phyloP scores from a whole-genome alignment of 1,140 invertebrate genomes.

The Drusus annulatus region DNA sequence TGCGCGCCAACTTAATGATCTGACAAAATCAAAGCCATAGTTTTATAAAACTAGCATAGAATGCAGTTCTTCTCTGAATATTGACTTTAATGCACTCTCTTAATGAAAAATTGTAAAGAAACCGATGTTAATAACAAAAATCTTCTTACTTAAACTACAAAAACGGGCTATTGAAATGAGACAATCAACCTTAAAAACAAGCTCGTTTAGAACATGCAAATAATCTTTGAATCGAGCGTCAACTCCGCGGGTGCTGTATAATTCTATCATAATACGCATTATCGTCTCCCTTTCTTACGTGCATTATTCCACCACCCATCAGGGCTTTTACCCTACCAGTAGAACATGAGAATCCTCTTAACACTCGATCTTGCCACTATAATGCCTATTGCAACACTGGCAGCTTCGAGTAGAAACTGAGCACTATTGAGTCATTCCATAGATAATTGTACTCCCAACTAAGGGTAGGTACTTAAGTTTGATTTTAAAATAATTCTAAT shows the following conservation, averaged over 20 bases:
- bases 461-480: too few relatives aligned
- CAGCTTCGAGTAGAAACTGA: background rate
- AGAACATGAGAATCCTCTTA: slow-evolving; percentile 33
- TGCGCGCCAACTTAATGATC: too few relatives aligned
- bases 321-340: background rate
- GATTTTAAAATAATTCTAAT: too few relatives aligned
- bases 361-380: background rate
- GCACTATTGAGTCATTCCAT: background rate
- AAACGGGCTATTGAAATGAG: too few relatives aligned
- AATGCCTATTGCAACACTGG: background rate
- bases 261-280: slow-evolving; percentile 15
- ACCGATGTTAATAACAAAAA: too few relatives aligned
- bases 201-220: slow-evolving; percentile 8
- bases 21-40: too few relatives aligned
- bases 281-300: background rate
- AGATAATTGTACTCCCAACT: background rate
- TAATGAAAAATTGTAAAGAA: too few relatives aligned
- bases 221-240: background rate
- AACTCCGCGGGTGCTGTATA: too few relatives aligned
- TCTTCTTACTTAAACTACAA: too few relatives aligned
- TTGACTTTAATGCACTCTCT: too few relatives aligned
- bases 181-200: background rate
- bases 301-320: background rate
- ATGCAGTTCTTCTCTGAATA: too few relatives aligned
- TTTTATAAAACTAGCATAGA: too few relatives aligned